phyloP scores from a whole-genome alignment of 2,113 vertebrate species.

The Antechinus flavipes region DNA sequence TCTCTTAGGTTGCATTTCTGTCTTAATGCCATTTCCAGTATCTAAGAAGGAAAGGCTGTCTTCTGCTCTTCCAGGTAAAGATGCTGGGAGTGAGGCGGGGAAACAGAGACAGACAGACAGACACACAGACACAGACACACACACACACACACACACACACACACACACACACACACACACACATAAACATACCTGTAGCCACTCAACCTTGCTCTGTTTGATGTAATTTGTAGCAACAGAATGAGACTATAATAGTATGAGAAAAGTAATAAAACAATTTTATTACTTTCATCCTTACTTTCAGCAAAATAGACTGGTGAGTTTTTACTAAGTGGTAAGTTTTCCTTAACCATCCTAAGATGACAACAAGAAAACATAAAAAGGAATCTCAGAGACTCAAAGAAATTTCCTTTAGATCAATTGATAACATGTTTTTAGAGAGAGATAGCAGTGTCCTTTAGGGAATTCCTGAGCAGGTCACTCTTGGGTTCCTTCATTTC shows the following conservation, averaged over 20 bases:
- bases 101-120: too few species aligned
- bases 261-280: not conserved
- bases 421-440: not conserved
- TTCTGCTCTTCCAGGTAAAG: not conserved
- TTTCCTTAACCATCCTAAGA: not conserved
- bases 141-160: too few species aligned
- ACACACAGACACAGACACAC: too few species aligned
- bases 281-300: not conserved
- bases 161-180: too few species aligned
- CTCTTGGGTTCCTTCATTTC: not conserved
- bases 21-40: not conserved
- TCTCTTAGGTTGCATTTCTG: not conserved
- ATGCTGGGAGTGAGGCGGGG: not conserved
- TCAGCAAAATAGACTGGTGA: not conserved
- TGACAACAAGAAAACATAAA: not conserved
- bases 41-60: not conserved
- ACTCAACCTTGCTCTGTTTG: not conserved
- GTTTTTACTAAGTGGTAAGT: not conserved
- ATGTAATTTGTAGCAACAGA: not conserved
- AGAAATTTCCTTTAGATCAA: not conserved
- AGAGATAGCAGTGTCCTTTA: not conserved
- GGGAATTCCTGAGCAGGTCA: not conserved
- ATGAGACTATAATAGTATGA: not conserved
- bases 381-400: not conserved
- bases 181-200: not conserved